Percentiles rank a stretch among this genome's conserved stretches.
Conservation (phyloP, 2,113 vertebrate genomes). For the Pollachius pollachius region DNA sequence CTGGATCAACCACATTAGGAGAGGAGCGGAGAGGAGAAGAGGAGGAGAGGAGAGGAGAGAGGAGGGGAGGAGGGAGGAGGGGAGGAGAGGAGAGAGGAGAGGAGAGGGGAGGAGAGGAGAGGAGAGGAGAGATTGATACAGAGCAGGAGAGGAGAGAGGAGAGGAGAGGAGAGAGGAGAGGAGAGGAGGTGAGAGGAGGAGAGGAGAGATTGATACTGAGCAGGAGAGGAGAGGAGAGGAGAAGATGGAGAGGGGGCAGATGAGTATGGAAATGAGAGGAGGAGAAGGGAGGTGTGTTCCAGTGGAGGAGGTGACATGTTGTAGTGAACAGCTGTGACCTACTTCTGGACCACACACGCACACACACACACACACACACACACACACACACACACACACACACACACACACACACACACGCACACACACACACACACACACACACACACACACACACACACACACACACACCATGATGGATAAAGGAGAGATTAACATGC, state of each 20-base stretch:
- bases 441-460: no score
- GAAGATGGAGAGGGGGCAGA: background rate
- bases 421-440: no score
- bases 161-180: background rate
- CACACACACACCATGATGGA: no score
- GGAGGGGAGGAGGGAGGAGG: background rate
- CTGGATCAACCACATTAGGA: background rate
- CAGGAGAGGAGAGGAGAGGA: background rate
- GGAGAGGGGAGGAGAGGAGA: background rate
- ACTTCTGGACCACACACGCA: constrained; percentile 42
- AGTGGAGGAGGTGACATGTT: constrained; percentile 53
- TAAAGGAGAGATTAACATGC: background rate
- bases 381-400: no score
- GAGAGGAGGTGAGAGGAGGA: background rate
- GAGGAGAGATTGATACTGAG: background rate
- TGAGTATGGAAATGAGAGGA: background rate
- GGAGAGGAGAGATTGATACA: background rate
- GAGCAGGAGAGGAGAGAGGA: background rate
- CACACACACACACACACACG: no score
- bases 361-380: no score
- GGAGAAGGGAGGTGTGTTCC: constrained; percentile 12
- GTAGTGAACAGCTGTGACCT: constrained; percentile 78
- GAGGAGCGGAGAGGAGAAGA: background rate
- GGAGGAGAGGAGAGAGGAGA: background rate
- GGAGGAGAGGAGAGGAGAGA: background rate